Conservation (phyloP, 2,797 vertebrate species). For the Gambusia yucatana region DNA sequence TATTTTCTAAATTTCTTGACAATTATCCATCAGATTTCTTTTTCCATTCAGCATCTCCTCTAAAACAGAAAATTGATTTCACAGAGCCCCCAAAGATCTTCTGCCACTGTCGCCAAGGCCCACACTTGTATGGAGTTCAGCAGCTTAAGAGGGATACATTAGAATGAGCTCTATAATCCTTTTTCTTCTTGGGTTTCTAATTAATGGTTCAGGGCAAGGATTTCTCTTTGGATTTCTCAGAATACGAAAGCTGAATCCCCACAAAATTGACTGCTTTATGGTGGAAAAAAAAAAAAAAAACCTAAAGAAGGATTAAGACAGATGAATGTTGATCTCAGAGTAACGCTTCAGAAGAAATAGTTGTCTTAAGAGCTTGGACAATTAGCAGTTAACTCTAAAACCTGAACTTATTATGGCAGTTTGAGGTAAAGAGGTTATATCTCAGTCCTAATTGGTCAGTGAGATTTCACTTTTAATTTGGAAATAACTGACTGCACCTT, state of each 20-base stretch:
- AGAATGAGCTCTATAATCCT: conserved; percentile 62
- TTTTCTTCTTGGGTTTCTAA: conserved; percentile 63
- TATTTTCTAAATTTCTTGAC: conserved; percentile 36
- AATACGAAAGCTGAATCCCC: conserved; percentile 21
- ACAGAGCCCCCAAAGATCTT: conserved; percentile 51
- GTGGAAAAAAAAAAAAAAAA: conserved; percentile 17
- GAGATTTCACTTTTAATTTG: conserved; percentile 6
- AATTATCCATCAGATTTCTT: conserved; percentile 42
- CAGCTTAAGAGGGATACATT: conserved; percentile 58
- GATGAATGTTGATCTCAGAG: conserved; percentile 36
- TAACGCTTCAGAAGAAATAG: conserved; percentile 44
- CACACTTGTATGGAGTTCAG: conserved; percentile 51
- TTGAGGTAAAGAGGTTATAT: conserved; percentile 23
- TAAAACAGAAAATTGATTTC: conserved; percentile 66
- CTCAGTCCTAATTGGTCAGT: conserved; percentile 10
- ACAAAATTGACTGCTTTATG: conserved; percentile 25
- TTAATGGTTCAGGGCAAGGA: conserved; percentile 64
- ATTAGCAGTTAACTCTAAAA: conserved; percentile 30
- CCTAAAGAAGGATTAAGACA: conserved; percentile 43
- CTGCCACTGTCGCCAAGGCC: conserved; percentile 45
- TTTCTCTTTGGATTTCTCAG: conserved; percentile 49
- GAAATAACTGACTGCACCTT: conserved; percentile 15
- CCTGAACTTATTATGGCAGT: conserved; percentile 5
- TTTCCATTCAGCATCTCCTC: conserved; percentile 44
- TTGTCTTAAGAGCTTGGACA: conserved; percentile 38